Evolutionary conservation across 2,113 vertebrate genomes (phyloP).

Genomic region (Ammospiza nelsoni): DNA sequence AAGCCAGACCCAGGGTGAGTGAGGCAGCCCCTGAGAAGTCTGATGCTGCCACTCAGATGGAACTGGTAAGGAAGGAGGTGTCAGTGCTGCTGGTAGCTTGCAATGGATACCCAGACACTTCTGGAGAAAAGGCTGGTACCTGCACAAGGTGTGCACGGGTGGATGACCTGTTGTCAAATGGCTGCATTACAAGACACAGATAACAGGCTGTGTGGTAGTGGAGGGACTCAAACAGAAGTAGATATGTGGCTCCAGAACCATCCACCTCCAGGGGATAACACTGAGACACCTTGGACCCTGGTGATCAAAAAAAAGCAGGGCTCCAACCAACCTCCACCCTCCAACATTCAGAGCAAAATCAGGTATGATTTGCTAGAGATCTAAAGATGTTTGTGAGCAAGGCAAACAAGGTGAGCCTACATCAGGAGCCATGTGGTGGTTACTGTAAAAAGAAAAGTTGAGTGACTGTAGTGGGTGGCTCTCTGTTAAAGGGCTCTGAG

Average conservation of each 20-base stretch:
- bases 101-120: not conserved
- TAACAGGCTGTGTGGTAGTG: not conserved
- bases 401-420: not conserved
- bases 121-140: not conserved
- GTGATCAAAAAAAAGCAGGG: not conserved
- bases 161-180: not conserved
- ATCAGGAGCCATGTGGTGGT: not conserved
- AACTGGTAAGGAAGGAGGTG: not conserved
- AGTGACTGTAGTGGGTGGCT: not conserved
- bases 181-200: not conserved
- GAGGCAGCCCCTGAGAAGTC: not conserved
- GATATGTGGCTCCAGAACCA: not conserved
- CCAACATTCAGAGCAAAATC: not conserved
- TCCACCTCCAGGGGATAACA: too few relatives aligned
- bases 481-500: not conserved
- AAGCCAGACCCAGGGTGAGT: not conserved
- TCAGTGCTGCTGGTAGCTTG: not conserved
- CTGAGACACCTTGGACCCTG: not conserved
- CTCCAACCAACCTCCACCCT: not conserved
- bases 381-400: not conserved
- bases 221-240: not conserved
- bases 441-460: not conserved
- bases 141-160: not conserved
- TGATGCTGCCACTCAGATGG: not conserved
- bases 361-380: not conserved